These are phyloP conservation scores for Dipodomys merriami DNA, from an alignment of 2,113 vertebrate genomes.

Conservation along the genomic window DNA sequence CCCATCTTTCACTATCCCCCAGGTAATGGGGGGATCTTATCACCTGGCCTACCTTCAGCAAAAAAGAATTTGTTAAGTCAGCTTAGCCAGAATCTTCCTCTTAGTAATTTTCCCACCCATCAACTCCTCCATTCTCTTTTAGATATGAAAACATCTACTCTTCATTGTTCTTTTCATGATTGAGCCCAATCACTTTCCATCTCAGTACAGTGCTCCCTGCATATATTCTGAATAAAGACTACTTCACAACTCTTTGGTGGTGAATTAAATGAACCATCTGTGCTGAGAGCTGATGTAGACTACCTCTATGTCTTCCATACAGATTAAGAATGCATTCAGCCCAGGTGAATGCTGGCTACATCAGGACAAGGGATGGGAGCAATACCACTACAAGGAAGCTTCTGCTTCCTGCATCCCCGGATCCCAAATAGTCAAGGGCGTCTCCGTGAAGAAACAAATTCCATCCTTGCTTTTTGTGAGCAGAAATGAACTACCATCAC, in stretches of 20 bases:
- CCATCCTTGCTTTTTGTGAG: constrained; percentile 45
- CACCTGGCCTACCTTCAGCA: not conserved
- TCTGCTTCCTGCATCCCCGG: not conserved
- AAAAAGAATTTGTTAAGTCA: not conserved
- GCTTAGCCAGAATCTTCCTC: not conserved
- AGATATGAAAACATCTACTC: not conserved
- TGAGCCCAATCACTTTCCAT: not conserved
- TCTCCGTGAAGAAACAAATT: not conserved
- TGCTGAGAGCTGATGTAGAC: not conserved
- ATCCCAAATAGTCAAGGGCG: not conserved
- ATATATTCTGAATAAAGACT: not conserved
- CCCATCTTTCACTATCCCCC: not conserved
- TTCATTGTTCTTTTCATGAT: not conserved
- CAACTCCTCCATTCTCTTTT: not conserved
- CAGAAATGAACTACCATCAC: constrained; percentile 30
- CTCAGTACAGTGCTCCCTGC: not conserved
- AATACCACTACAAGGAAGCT: not conserved
- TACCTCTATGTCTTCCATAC: not conserved
- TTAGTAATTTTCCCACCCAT: not conserved
- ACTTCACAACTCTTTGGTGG: not conserved
- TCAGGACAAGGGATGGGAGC: not conserved
- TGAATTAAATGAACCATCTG: not conserved
- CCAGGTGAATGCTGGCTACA: not conserved
- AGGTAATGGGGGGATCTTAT: not conserved
- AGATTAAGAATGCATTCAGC: not conserved